Evolutionary conservation across 1,140 invertebrate species (phyloP), one percentile per base, ranked within the genome.

Genomic region (Drosophila pandora): DNA sequence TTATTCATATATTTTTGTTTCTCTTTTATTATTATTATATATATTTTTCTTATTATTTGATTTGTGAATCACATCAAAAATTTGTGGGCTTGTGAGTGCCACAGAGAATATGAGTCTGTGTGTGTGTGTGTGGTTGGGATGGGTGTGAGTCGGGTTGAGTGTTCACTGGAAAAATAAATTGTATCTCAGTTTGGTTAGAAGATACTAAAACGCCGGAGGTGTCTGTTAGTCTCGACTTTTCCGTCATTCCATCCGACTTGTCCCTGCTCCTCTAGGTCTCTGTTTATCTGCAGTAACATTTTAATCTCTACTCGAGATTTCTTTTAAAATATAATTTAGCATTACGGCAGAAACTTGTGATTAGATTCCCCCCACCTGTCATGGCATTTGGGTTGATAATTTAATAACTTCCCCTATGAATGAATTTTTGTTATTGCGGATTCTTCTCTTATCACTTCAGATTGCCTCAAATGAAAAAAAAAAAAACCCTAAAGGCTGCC

Each of bases 221-320:
- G 81, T 87, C 77, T 70, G 73, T 52, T 74, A 48, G 80, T 73
- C 63, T 73, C 62, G 34, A 53, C 49, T 25, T 57, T 62, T 58
- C 43, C 59, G 68, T 54, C 58, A 72, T 52, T 37, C 10, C 34
- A 8, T 32, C 25, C 6, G 25, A 5, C 6, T n/a, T n/a, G n/a
- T n/a, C n/a, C n/a, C n/a, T n/a, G n/a, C 34, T 37, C 10, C 34
- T 37, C 2, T 3, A 4, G 2, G 3, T 37, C 34, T 12, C 34
- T 85, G 60, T 87, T 85, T 87, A 85, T 87, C 82, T 85, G 69
- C 69, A 61, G 25, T 63, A 78, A 81, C 62, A 85, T 87, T 85
- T 81, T 85, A 85, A 85, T 87, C 82, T 87, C 48, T 53, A 79
- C 80, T 83, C 64, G 58, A 83, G 60, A 68, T 73, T 78, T 78